These are phyloP conservation scores for Tenrec ecaudatus DNA, from an alignment of 2,113 vertebrate genomes.

Conservation along the genomic window DNA sequence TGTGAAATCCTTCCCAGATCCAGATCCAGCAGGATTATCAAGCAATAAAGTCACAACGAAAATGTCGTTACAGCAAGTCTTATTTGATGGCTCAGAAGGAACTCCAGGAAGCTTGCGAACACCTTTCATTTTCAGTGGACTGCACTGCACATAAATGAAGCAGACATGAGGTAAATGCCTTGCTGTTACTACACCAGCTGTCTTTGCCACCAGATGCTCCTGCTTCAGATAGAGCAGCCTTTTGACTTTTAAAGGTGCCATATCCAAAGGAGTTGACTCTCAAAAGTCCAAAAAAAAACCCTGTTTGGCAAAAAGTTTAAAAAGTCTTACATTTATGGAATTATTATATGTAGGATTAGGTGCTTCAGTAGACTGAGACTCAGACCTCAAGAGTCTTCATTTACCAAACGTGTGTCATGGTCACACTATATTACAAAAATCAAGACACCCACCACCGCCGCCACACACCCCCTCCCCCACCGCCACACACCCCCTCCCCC, in stretches of 20 bases:
- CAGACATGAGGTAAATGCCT: not conserved
- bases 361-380: constrained; percentile 28
- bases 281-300: not conserved
- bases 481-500: not conserved
- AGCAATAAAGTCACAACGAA: constrained; percentile 25
- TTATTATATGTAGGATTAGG: not conserved
- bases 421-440: constrained; percentile 53
- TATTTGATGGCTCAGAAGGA: constrained; percentile 4
- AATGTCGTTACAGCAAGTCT: constrained; percentile 20
- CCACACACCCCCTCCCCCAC: constrained; percentile 16
- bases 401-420: constrained; percentile 32
- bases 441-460: not conserved
- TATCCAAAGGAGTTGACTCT: not conserved
- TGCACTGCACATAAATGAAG: not conserved
- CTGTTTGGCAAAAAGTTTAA: not conserved
- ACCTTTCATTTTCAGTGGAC: constrained; percentile 18
- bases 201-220: constrained; percentile 28
- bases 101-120: constrained; percentile 8
- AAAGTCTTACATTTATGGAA: not conserved
- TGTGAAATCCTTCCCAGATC: not conserved
- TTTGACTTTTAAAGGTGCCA: not conserved
- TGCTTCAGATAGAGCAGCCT: not conserved
- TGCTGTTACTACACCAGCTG: not conserved
- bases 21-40: not conserved
- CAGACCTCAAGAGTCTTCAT: constrained; percentile 24